A percentile compares a stretch with the other conserved stretches of the same genome.
Conservation (phyloP, 1,140 invertebrate species). For the Bombus sylvicola region DNA sequence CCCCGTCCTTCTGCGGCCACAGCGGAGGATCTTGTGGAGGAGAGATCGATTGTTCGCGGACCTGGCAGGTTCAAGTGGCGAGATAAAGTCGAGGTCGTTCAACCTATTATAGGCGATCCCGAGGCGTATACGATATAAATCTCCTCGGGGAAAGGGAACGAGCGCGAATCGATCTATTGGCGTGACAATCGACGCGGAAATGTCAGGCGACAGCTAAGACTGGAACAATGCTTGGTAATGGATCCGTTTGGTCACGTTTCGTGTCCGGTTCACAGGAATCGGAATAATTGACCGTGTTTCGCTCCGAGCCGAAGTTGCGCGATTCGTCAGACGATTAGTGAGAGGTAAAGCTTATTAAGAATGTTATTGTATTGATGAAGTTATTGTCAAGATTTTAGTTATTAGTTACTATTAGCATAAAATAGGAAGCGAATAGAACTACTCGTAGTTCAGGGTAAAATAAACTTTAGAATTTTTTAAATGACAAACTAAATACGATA, state of each 20-base stretch:
- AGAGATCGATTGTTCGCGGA: conserved; percentile 67
- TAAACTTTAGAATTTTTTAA: too few species aligned
- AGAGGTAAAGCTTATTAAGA: background rate
- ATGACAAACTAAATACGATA: too few species aligned
- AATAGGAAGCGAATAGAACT: too few species aligned
- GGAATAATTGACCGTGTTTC: background rate
- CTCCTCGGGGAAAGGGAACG: conserved; percentile 51
- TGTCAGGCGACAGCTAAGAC: conserved; percentile 50
- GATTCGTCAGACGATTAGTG: background rate
- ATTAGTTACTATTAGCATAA: too few species aligned
- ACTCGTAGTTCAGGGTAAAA: too few species aligned
- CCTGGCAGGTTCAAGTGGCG: conserved; percentile 60
- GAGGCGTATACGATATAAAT: conserved; percentile 69
- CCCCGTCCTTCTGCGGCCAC: conserved; percentile 57
- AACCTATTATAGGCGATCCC: conserved; percentile 66
- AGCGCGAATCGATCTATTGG: conserved; percentile 46
- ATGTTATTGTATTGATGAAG: background rate
- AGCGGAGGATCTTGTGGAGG: conserved; percentile 37
- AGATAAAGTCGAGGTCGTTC: conserved; percentile 73
- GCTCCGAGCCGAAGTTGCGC: background rate
- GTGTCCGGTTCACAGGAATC: background rate
- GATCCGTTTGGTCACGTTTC: conserved; percentile 44
- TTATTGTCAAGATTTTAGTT: too few species aligned
- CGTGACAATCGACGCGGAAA: conserved; percentile 60
- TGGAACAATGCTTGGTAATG: conserved; percentile 63